These are phyloP conservation scores for Myopa tessellatipennis DNA, from an alignment of 2,888 invertebrate species.

Conservation along the genomic window DNA sequence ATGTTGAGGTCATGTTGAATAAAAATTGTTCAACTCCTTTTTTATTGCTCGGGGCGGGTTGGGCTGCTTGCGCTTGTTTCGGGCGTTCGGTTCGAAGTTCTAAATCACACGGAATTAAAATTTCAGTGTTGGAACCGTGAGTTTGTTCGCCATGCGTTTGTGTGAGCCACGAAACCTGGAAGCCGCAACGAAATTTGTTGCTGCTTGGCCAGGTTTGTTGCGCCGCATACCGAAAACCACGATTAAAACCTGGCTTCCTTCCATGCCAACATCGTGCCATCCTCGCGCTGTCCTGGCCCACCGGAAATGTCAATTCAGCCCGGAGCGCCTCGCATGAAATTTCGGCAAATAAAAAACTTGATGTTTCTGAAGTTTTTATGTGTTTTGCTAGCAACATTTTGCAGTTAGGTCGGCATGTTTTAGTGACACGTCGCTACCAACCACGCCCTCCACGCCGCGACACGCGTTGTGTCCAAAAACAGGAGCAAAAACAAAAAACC, in stretches of 20 bases:
- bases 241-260: not conserved
- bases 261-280: not conserved
- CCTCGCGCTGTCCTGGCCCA: not conserved
- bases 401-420: constrained; percentile 20
- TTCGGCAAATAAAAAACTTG: constrained; percentile 34
- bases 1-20: constrained; percentile 34
- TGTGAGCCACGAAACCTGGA: not conserved
- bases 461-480: not conserved
- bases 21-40: constrained; percentile 12
- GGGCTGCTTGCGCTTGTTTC: constrained; percentile 18
- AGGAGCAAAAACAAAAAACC: not conserved
- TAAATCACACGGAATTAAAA: constrained; percentile 37
- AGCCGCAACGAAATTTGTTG: not conserved
- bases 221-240: constrained; percentile 7
- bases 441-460: constrained; percentile 1
- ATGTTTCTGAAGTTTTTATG: constrained; percentile 25
- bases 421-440: not conserved
- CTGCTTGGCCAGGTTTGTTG: constrained; percentile 20
- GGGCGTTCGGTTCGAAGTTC: constrained; percentile 33
- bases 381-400: constrained; percentile 11
- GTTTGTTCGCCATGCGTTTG: not conserved
- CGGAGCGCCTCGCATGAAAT: constrained; percentile 35
- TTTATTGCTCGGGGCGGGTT: not conserved
- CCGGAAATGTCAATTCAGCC: constrained; percentile 40
- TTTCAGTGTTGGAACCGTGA: constrained; percentile 23